Evolutionary conservation across 2,113 vertebrate genomes (phyloP).

Genomic region (Lota lota): DNA sequence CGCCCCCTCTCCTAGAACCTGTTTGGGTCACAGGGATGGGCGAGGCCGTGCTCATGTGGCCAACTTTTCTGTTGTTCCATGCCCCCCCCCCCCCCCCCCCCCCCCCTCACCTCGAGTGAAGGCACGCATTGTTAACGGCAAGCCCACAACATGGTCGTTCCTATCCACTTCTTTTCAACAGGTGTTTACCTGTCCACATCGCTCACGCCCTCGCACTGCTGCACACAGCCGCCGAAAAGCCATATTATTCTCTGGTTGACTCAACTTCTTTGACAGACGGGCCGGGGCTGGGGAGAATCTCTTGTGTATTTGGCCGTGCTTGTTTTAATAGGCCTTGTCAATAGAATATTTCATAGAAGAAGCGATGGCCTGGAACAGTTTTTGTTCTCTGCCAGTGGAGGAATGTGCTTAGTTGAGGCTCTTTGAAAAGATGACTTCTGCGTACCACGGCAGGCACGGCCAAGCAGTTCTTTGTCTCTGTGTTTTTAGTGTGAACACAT

Average conservation of each 20-base stretch:
- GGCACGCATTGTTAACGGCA: constrained; percentile 69
- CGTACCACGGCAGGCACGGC: constrained; percentile 30
- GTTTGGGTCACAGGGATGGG: constrained; percentile 61
- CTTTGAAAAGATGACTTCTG: constrained; percentile 69
- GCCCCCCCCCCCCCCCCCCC: constrained; percentile 42
- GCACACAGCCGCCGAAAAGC: constrained; percentile 12
- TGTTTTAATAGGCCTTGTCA: constrained; percentile 67
- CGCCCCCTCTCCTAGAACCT: constrained; percentile 48
- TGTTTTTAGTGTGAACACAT: constrained; percentile 50
- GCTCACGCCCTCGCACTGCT: constrained; percentile 52
- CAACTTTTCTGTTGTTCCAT: constrained; percentile 37
- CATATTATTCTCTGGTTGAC: constrained; percentile 40
- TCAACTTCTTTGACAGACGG: constrained; percentile 46
- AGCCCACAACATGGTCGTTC: constrained; percentile 53
- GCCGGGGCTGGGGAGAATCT: constrained; percentile 29
- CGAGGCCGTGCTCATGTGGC: constrained; percentile 28
- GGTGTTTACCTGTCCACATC: constrained; percentile 66
- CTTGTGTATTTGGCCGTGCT: constrained; percentile 56
- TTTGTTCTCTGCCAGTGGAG: constrained; percentile 63
- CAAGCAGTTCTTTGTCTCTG: constrained; percentile 65
- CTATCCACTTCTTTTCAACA: constrained; percentile 70
- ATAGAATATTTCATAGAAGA: constrained; percentile 72
- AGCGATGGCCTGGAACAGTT: constrained; percentile 67
- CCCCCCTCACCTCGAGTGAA: constrained; percentile 33
- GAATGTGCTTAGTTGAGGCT: constrained; percentile 62